Conservation (phyloP, 2,888 invertebrate species). For the Rotaria magnacalcarata region DNA sequence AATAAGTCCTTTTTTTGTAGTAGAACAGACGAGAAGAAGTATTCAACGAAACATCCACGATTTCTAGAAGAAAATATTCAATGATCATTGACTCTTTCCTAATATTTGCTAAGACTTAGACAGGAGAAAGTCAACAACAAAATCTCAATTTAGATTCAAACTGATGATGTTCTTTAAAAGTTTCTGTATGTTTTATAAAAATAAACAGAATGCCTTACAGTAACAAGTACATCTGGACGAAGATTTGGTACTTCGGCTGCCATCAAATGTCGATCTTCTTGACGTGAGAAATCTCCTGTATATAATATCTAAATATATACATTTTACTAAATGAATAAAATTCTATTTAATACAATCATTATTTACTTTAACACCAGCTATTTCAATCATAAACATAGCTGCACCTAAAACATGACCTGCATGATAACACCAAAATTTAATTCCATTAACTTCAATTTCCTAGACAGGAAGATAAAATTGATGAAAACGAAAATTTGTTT, state of each 20-base stretch:
- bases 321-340: not conserved
- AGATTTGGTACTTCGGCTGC: slow-evolving; percentile 95
- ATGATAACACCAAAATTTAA: slow-evolving; percentile 90
- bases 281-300: slow-evolving; percentile 95
- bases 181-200: too few relatives aligned
- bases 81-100: too few relatives aligned
- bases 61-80: too few relatives aligned
- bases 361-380: slow-evolving; percentile 81
- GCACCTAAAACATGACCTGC: slow-evolving; percentile 98
- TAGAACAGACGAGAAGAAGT: too few relatives aligned
- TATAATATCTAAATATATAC: slow-evolving; percentile 67
- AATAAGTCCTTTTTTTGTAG: too few relatives aligned
- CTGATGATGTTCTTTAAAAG: too few relatives aligned
- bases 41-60: too few relatives aligned
- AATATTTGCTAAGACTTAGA: too few relatives aligned
- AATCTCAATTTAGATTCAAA: too few relatives aligned
- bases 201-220: slow-evolving; percentile 63
- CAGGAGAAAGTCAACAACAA: too few relatives aligned
- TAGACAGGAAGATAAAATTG: not conserved
- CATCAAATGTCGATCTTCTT: slow-evolving; percentile 97
- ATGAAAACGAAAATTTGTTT: too few relatives aligned
- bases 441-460: slow-evolving; percentile 90
- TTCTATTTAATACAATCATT: not conserved
- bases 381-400: slow-evolving; percentile 99
- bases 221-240: slow-evolving; percentile 91